Conservation (phyloP, 2,888 invertebrate species). For the Watsonalla cultraria region DNA sequence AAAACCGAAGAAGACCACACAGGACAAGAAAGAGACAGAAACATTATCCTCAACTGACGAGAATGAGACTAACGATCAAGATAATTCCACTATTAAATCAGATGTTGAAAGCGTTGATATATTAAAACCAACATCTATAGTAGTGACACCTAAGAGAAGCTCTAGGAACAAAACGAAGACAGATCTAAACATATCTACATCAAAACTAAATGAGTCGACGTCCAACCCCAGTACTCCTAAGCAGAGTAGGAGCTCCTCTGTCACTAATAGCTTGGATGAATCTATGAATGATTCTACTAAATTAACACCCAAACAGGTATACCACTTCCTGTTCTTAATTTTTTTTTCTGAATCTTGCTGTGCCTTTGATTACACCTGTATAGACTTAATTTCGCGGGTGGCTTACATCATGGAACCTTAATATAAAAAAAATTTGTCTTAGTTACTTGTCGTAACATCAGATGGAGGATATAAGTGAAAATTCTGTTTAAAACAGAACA, state of each 20-base stretch:
- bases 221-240: slow-evolving; percentile 47
- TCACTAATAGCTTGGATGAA: slow-evolving; percentile 41
- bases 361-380: too few relatives aligned
- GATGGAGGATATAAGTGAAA: too few relatives aligned
- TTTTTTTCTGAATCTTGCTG: too few relatives aligned
- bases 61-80: neutral
- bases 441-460: too few relatives aligned
- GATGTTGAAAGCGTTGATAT: neutral
- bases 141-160: slow-evolving; percentile 46
- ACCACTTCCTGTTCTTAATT: neutral
- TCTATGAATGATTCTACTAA: slow-evolving; percentile 50
- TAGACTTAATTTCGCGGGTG: too few relatives aligned
- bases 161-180: slow-evolving; percentile 36
- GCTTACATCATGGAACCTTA: too few relatives aligned
- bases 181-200: slow-evolving; percentile 24
- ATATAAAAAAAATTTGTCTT: too few relatives aligned
- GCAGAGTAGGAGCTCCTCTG: slow-evolving; percentile 41
- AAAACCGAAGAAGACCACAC: neutral
- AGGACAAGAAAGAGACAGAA: neutral
- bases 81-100: neutral
- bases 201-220: slow-evolving; percentile 42
- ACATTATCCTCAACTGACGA: neutral
- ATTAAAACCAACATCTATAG: slow-evolving; percentile 9
- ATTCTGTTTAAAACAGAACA: too few relatives aligned
- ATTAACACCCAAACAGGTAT: slow-evolving; percentile 66